Evolutionary conservation across 2,113 vertebrate genomes (phyloP).

Genomic region (Uria aalge): DNA sequence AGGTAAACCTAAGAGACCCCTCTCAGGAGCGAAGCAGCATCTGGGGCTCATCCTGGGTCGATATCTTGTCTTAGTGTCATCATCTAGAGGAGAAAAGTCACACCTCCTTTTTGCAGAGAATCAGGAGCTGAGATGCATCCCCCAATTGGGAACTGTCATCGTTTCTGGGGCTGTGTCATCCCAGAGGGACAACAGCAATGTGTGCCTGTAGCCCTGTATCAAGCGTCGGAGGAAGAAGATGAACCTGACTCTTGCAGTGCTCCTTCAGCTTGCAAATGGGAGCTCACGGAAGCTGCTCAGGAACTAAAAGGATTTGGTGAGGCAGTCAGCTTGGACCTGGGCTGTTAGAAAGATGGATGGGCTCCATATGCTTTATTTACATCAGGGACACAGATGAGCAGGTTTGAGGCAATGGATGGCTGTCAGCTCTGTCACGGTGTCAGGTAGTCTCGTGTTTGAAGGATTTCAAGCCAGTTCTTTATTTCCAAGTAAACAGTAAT

Average conservation of each 20-base stretch:
- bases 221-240: background rate
- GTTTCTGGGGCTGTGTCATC: background rate
- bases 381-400: background rate
- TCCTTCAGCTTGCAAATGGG: background rate
- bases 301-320: background rate
- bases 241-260: background rate
- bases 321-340: background rate
- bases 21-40: background rate
- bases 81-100: background rate
- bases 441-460: background rate
- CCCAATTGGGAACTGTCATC: fast-evolving
- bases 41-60: background rate
- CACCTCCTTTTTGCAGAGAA: background rate
- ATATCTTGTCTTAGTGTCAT: too few relatives aligned
- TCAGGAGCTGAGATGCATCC: background rate
- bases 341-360: background rate
- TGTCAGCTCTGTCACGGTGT: background rate
- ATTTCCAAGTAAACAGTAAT: background rate
- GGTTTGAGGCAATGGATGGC: background rate
- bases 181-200: background rate
- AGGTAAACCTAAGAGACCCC: background rate
- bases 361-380: background rate
- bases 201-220: background rate
- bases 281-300: background rate
- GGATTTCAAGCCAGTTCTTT: background rate